phyloP scores from a whole-genome alignment of 1,140 invertebrate genomes.

The Philotrypesis tridentata region DNA sequence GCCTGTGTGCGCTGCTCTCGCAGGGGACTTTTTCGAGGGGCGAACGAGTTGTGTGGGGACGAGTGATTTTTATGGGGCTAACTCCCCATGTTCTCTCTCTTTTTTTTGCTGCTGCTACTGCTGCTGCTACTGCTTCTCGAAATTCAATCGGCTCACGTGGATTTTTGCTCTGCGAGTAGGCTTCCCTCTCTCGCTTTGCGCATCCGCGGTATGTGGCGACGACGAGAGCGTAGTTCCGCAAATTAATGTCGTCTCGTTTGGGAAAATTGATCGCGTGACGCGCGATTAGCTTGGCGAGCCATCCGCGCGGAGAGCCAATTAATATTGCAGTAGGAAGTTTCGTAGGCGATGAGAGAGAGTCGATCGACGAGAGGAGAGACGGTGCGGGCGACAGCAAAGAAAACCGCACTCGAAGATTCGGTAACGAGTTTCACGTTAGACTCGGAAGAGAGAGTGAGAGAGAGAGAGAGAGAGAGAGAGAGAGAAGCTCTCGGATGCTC shows the following conservation, averaged over 20 bases:
- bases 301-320: constrained; percentile 64
- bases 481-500: background rate
- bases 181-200: no score
- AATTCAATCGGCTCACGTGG: no score
- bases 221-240: no score
- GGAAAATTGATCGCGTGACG: no score
- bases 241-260: no score
- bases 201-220: no score
- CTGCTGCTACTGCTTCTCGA: no score
- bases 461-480: background rate
- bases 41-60: background rate
- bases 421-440: constrained; percentile 41
- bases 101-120: no score
- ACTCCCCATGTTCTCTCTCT: no score
- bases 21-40: background rate
- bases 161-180: no score
- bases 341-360: constrained; percentile 48
- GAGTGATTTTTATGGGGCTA: background rate
- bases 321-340: constrained; percentile 68
- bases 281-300: constrained; percentile 8
- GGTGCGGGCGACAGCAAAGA: constrained; percentile 34
- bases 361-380: background rate
- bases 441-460: background rate
- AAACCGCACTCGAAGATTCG: constrained; percentile 49
- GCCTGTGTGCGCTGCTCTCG: background rate